A percentile compares a stretch with the other conserved stretches of the same genome.
phyloP scores from a whole-genome alignment of 2,888 invertebrate species.

The Plebejus melissa region DNA sequence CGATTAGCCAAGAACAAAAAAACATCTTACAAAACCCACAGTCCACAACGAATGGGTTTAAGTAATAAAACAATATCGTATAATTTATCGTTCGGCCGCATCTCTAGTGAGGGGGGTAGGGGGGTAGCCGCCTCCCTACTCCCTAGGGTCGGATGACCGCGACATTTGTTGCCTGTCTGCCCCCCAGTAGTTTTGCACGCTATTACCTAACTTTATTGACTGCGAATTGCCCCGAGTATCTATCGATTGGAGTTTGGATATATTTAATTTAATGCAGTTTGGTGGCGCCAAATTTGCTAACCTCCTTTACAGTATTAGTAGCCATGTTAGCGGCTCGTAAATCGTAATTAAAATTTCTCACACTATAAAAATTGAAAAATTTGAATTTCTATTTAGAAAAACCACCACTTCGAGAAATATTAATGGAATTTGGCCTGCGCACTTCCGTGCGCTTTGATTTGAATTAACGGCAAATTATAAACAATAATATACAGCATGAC shows the following conservation, averaged over 20 bases:
- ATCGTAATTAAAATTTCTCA: too few relatives aligned
- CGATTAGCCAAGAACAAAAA: neutral
- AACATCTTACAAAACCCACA: neutral
- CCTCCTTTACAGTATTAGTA: too few relatives aligned
- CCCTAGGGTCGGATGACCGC: constrained; percentile 64
- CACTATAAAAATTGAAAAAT: too few relatives aligned
- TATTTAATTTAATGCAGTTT: constrained; percentile 10
- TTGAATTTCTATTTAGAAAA: too few relatives aligned
- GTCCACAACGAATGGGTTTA: neutral
- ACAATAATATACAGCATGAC: too few relatives aligned
- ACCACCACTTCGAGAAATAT: too few relatives aligned
- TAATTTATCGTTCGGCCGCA: constrained; percentile 28
- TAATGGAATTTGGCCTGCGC: too few relatives aligned
- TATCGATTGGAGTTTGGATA: constrained; percentile 34
- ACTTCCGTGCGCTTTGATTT: too few relatives aligned
- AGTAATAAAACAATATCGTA: constrained; percentile 21
- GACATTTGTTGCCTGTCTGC: constrained; percentile 71
- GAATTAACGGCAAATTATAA: too few relatives aligned
- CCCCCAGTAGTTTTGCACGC: constrained; percentile 45
- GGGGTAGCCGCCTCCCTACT: constrained; percentile 34
- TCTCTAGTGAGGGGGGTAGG: constrained; percentile 20
- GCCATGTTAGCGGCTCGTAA: too few relatives aligned
- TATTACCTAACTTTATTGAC: constrained; percentile 42
- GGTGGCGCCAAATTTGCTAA: neutral
- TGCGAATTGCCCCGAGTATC: constrained; percentile 39